Evolutionary conservation across 2,888 invertebrate species (phyloP).

Genomic region (Synergus itoensis): DNA sequence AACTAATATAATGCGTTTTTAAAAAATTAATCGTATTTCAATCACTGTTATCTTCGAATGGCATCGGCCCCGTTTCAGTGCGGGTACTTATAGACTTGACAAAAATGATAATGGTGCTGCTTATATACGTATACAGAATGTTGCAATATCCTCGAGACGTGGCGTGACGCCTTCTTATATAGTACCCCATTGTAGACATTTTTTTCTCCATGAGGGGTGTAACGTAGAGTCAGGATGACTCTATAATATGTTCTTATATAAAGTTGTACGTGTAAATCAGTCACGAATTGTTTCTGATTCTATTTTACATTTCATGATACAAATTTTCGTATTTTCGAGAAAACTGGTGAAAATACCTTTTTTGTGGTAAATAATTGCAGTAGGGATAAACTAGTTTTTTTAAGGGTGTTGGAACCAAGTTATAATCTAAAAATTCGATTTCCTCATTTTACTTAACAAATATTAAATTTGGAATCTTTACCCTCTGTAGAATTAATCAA

Average conservation of each 20-base stretch:
- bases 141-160: slow-evolving; percentile 35
- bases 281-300: not conserved
- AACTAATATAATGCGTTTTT: not conserved
- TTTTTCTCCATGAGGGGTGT: slow-evolving; percentile 20
- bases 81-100: slow-evolving; percentile 20
- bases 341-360: too few species aligned
- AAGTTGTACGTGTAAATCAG: not conserved
- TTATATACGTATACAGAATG: slow-evolving; percentile 23
- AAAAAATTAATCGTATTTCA: slow-evolving; percentile 23
- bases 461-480: too few species aligned
- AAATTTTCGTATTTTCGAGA: too few species aligned
- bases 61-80: slow-evolving; percentile 37
- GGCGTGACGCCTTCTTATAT: slow-evolving; percentile 35
- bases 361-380: too few species aligned
- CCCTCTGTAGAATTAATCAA: too few species aligned
- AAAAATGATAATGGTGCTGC: slow-evolving; percentile 33
- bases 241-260: not conserved
- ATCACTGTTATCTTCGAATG: slow-evolving; percentile 25
- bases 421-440: too few species aligned
- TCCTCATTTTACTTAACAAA: too few species aligned
- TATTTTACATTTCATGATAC: too few species aligned
- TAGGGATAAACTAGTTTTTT: not conserved
- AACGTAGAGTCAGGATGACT: slow-evolving; percentile 19
- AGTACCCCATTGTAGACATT: slow-evolving; percentile 18
- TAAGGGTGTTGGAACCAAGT: not conserved